Conservation (phyloP, 2,113 vertebrate species). For the Ariopsis seemanni region DNA sequence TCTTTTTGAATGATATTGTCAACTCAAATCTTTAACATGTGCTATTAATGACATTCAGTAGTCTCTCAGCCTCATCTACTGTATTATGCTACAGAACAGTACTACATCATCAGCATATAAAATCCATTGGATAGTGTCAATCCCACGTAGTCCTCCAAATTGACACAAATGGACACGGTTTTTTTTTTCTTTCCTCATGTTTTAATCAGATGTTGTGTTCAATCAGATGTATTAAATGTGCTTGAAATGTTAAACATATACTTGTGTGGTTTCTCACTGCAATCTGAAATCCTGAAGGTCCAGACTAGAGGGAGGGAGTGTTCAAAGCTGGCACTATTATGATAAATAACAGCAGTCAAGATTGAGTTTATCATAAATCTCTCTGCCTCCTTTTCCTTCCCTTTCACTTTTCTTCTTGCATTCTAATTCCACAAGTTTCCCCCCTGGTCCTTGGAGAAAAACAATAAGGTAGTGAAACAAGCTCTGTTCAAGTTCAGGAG, state of each 20-base stretch:
- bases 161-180: no score
- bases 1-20: no score
- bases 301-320: background rate
- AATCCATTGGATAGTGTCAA: no score
- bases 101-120: no score
- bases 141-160: no score
- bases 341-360: constrained; percentile 34
- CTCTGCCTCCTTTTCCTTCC: background rate
- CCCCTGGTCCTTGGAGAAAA: background rate
- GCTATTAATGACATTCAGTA: no score
- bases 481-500: background rate
- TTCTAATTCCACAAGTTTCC: background rate
- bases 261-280: background rate
- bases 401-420: background rate
- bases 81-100: no score
- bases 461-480: background rate
- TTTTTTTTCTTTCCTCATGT: background rate
- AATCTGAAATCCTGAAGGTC: background rate
- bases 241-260: background rate
- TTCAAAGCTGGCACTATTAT: constrained; percentile 23
- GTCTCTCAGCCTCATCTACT: no score
- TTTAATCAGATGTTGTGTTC: background rate
- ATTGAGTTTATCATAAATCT: constrained; percentile 35
- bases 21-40: no score
- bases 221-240: background rate